Conservation (phyloP, 2,888 invertebrate genomes). For the Cephus sareptanus region DNA sequence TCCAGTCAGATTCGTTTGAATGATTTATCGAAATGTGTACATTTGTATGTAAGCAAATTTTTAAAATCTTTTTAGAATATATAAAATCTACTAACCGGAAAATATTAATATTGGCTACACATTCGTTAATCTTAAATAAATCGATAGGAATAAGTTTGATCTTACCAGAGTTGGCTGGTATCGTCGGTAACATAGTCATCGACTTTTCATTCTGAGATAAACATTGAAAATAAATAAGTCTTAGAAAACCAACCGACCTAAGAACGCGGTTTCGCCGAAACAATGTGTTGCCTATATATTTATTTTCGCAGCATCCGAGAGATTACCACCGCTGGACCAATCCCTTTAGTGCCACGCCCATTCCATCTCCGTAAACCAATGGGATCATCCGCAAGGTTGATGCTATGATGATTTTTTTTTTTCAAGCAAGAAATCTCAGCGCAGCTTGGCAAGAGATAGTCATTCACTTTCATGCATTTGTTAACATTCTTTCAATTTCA, state of each 20-base stretch:
- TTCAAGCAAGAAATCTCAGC: conserved; percentile 35
- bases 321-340: conserved; percentile 43
- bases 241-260: conserved; percentile 8
- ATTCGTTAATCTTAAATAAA: background rate
- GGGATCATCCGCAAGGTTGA: conserved; percentile 12
- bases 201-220: background rate
- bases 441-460: conserved; percentile 24
- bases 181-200: background rate
- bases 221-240: conserved; percentile 5
- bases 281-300: conserved; percentile 41
- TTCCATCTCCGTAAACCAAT: conserved; percentile 46
- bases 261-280: conserved; percentile 26
- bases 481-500: background rate
- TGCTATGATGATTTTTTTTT: conserved; percentile 33
- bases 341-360: conserved; percentile 52
- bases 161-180: background rate
- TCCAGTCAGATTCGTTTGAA: background rate
- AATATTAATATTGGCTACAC: background rate
- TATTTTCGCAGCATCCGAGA: conserved; percentile 49
- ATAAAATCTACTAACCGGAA: background rate
- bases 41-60: background rate
- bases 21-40: background rate
- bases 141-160: background rate
- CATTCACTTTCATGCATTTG: conserved; percentile 33
- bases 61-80: background rate